A percentile compares a stretch with the other conserved stretches of the same genome.
Conservation (phyloP, 2,113 vertebrate species). For the Zosterops pallidus region DNA sequence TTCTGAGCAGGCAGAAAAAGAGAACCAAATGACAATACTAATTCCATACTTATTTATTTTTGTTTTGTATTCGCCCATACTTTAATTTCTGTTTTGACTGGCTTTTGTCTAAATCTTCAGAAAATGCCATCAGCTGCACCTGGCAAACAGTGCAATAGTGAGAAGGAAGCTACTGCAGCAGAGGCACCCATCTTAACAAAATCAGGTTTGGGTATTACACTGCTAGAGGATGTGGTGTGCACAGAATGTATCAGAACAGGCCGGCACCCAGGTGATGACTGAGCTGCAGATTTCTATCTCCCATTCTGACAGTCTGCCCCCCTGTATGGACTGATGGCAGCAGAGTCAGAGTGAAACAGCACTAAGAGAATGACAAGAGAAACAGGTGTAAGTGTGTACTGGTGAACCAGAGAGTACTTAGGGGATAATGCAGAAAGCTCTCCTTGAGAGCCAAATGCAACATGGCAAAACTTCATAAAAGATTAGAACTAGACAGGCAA, state of each 20-base stretch:
- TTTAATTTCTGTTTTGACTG: not conserved
- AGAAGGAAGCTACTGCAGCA: not conserved
- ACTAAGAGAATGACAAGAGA: not conserved
- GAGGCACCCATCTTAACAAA: not conserved
- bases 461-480: not conserved
- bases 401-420: not conserved
- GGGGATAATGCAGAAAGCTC: not conserved
- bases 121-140: not conserved
- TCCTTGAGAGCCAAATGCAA: not conserved
- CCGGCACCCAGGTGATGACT: not conserved
- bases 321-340: not conserved
- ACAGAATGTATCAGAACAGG: not conserved
- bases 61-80: not conserved
- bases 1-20: not conserved
- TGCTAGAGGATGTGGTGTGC: not conserved
- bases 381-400: not conserved
- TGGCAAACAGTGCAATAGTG: not conserved
- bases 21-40: not conserved
- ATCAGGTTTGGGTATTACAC: not conserved
- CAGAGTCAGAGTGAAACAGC: not conserved
- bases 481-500: not conserved
- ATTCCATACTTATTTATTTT: not conserved
- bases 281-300: not conserved
- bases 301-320: not conserved
- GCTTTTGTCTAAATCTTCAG: not conserved